Percentiles rank a stretch among this genome's conserved stretches.
Conservation (phyloP, 2,113 vertebrate genomes). For the Burhinus oedicnemus region DNA sequence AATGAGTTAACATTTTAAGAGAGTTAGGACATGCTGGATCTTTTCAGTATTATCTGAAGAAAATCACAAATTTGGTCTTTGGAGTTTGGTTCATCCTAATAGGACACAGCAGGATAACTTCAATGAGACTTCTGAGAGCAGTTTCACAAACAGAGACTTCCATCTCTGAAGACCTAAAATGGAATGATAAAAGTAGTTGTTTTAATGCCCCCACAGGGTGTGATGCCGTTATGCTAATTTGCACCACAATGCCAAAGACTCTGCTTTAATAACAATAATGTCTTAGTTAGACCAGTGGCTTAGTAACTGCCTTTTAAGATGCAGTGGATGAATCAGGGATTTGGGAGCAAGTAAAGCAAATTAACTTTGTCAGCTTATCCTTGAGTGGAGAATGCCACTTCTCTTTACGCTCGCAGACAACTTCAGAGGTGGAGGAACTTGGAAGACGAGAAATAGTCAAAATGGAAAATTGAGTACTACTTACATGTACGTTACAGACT, state of each 20-base stretch:
- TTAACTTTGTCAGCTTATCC: slow-evolving; percentile 16
- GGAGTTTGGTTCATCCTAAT: slow-evolving; percentile 5
- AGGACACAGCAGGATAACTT: slow-evolving; percentile 20
- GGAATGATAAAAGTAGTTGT: slow-evolving; percentile 45
- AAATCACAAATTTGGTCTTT: neutral
- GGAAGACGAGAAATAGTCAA: slow-evolving; percentile 9
- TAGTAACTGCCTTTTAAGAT: slow-evolving; percentile 31
- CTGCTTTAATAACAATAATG: slow-evolving; percentile 24
- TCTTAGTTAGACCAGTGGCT: slow-evolving; percentile 27
- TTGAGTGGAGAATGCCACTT: neutral
- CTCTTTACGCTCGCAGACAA: neutral
- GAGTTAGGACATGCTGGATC: neutral
- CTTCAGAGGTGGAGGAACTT: neutral
- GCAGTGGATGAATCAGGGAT: neutral
- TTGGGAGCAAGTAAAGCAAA: slow-evolving; percentile 20
- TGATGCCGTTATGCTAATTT: slow-evolving; percentile 45
- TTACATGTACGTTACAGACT: neutral
- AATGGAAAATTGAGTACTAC: slow-evolving; percentile 1
- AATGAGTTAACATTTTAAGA: neutral
- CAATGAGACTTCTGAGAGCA: slow-evolving; percentile 49
- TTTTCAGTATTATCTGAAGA: neutral
- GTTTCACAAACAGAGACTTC: slow-evolving; percentile 32
- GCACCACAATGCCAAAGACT: slow-evolving; percentile 10
- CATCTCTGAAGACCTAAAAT: slow-evolving; percentile 38
- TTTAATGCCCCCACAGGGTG: slow-evolving; percentile 51